Percentiles rank a stretch among this genome's conserved stretches.
These are phyloP conservation scores for Leptinotarsa undecemlineata DNA, from an alignment of 1,140 invertebrate species.

Conservation along the genomic window DNA sequence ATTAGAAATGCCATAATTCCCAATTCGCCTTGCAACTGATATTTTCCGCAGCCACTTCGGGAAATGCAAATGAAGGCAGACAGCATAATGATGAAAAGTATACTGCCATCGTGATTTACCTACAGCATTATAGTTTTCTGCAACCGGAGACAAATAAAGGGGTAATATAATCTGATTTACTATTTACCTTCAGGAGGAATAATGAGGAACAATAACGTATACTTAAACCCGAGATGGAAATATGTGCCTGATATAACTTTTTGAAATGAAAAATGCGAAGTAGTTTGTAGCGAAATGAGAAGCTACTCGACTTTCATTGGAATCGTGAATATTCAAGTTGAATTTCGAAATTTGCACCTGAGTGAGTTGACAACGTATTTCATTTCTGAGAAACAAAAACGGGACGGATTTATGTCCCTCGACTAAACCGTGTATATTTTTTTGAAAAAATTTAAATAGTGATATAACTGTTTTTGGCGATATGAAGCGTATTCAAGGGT, in stretches of 20 bases:
- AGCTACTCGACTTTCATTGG: too few relatives aligned
- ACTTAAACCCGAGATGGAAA: background rate
- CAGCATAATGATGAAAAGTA: conserved; percentile 1
- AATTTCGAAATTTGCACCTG: too few relatives aligned
- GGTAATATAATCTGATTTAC: background rate
- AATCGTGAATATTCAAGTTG: too few relatives aligned
- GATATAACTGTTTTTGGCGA: too few relatives aligned
- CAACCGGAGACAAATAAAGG: background rate
- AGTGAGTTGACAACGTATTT: too few relatives aligned
- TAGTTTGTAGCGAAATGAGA: background rate
- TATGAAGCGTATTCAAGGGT: too few relatives aligned
- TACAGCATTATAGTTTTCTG: background rate
- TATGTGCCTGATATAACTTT: background rate
- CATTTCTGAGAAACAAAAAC: too few relatives aligned
- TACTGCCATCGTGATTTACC: background rate
- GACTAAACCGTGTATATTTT: too few relatives aligned
- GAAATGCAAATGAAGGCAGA: background rate
- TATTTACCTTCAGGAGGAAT: background rate
- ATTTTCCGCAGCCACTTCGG: background rate
- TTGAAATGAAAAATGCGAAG: background rate
- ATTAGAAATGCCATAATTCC: background rate
- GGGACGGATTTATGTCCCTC: too few relatives aligned
- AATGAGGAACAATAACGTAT: background rate
- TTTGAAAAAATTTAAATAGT: too few relatives aligned
- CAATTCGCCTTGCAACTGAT: background rate